These are phyloP conservation scores for Siderastrea radians DNA, from an alignment of 92 coral and sea anemone genomes.

Conservation along the genomic window DNA sequence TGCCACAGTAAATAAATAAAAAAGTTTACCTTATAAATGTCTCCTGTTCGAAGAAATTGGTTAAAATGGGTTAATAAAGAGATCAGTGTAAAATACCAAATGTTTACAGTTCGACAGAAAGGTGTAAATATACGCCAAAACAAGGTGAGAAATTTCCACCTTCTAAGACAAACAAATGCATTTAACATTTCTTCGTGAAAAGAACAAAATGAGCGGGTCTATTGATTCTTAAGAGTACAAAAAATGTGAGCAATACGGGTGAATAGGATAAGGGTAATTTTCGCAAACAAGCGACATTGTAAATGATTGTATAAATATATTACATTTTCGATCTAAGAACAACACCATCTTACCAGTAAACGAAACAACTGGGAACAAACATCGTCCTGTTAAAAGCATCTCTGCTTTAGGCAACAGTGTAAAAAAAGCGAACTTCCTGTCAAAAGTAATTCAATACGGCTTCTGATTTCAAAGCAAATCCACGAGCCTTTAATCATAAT, in stretches of 20 bases:
- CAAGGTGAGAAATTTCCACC: neutral
- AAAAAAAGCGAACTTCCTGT: neutral
- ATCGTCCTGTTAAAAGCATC: neutral
- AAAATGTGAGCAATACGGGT: too few relatives aligned
- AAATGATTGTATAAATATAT: too few relatives aligned
- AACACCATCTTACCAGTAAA: conserved; percentile 9
- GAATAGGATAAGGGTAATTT: too few relatives aligned
- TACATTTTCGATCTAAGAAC: neutral
- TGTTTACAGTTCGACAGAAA: neutral
- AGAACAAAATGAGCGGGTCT: too few relatives aligned
- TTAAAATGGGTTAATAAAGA: too few relatives aligned
- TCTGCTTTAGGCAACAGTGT: neutral
- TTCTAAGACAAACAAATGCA: neutral
- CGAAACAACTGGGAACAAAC: neutral
- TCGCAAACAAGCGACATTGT: too few relatives aligned
- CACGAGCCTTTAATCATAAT: neutral
- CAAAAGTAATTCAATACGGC: neutral
- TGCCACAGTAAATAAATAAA: too few relatives aligned
- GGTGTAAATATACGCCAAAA: neutral
- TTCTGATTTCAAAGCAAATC: neutral
- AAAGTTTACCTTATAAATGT: too few relatives aligned
- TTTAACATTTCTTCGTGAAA: neutral
- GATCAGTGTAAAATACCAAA: neutral
- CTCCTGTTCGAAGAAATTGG: too few relatives aligned
- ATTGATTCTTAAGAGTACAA: too few relatives aligned